phyloP scores from a whole-genome alignment of 2,888 invertebrate species.

The Podabrus alpinus region DNA sequence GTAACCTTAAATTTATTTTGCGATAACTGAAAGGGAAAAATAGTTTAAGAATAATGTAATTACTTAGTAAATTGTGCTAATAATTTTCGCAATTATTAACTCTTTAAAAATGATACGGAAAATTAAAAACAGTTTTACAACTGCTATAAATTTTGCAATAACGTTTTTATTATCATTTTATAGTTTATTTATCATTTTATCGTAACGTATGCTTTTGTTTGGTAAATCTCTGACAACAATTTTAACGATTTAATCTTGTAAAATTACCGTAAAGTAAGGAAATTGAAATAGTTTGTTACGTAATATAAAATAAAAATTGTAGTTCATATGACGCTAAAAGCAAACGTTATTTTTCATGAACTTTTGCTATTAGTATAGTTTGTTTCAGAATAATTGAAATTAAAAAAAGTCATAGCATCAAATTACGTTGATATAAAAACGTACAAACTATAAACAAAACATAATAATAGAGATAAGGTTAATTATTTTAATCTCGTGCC shows the following conservation, averaged over 20 bases:
- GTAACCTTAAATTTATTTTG: too few species aligned
- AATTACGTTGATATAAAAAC: too few species aligned
- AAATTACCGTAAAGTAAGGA: background rate
- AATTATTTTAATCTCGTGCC: too few species aligned
- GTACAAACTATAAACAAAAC: too few species aligned
- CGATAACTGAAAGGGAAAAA: too few species aligned
- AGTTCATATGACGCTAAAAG: too few species aligned
- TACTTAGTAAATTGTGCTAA: background rate
- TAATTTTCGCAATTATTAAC: background rate
- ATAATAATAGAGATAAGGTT: too few species aligned
- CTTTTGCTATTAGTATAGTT: too few species aligned
- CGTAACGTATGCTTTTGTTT: background rate
- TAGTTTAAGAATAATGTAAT: background rate
- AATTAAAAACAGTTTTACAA: background rate
- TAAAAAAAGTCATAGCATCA: too few species aligned
- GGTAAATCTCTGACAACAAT: background rate
- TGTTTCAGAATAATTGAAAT: too few species aligned
- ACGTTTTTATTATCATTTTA: background rate
- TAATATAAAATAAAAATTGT: too few species aligned
- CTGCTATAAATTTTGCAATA: background rate
- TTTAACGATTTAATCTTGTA: background rate
- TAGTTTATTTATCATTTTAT: background rate
- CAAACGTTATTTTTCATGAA: too few species aligned
- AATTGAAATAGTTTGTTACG: background rate
- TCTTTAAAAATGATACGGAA: background rate